Evolutionary conservation across 2,113 vertebrate species (phyloP).

Genomic region (Nycticebus coucang): DNA sequence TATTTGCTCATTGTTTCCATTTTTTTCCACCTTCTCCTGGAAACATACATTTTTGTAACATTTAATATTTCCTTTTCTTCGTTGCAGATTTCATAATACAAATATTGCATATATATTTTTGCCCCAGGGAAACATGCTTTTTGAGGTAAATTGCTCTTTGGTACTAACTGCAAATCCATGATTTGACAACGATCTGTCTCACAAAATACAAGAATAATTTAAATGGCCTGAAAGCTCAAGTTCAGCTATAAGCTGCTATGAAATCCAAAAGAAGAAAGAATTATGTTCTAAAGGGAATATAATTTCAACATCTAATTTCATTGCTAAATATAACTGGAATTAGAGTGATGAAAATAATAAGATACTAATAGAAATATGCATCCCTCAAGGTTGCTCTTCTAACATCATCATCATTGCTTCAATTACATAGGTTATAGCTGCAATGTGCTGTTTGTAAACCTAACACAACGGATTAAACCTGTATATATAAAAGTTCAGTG

Average conservation of each 20-base stretch:
- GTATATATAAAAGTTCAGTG: constrained; percentile 6
- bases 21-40: not conserved
- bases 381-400: not conserved
- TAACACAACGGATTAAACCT: not conserved
- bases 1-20: not conserved
- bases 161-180: constrained; percentile 61
- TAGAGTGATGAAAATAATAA: constrained; percentile 48
- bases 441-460: not conserved
- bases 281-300: not conserved
- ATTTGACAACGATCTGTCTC: constrained; percentile 58
- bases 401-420: not conserved
- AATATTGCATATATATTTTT: constrained; percentile 33
- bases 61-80: constrained; percentile 1
- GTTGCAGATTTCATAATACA: constrained; percentile 35
- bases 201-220: constrained; percentile 63
- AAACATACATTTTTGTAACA: not conserved
- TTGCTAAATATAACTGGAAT: constrained; percentile 48
- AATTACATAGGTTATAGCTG: not conserved
- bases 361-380: not conserved
- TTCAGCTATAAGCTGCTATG: constrained; percentile 12
- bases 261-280: constrained; percentile 47
- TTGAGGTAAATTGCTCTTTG: constrained; percentile 54
- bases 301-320: constrained; percentile 47
- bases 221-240: constrained; percentile 12
- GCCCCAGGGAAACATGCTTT: constrained; percentile 19